Evolutionary conservation across 2,797 vertebrate species (phyloP).

Genomic region (Dendrocincla tyrannina): DNA sequence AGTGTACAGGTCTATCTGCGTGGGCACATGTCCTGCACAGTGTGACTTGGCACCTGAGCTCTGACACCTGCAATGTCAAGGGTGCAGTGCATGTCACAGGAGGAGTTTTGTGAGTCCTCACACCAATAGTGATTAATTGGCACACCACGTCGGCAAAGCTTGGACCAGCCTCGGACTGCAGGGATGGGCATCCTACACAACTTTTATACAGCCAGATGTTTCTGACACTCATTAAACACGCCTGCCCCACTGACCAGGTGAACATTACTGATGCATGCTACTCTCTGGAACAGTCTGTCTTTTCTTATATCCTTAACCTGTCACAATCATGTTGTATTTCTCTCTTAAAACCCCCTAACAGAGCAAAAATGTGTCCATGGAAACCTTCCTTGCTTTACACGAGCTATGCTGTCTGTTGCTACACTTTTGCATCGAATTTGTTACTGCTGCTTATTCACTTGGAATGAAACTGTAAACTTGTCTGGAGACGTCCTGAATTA

Average conservation of each 20-base stretch:
- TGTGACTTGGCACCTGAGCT: background rate
- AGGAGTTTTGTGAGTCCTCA: background rate
- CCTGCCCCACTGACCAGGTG: background rate
- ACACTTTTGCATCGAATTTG: conserved; percentile 56
- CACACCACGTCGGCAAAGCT: background rate
- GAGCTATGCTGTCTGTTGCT: conserved; percentile 48
- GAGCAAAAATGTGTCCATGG: conserved; percentile 58
- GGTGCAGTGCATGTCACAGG: background rate
- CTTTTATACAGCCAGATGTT: background rate
- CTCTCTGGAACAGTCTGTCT: background rate
- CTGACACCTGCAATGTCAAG: background rate
- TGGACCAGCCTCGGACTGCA: background rate
- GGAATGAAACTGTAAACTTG: conserved; percentile 70
- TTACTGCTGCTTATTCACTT: conserved; percentile 70
- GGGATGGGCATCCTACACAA: background rate
- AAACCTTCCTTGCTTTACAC: conserved; percentile 64
- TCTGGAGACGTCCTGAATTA: conserved; percentile 72
- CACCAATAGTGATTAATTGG: background rate
- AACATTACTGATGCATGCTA: background rate
- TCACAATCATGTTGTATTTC: conserved; percentile 31
- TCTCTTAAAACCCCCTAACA: conserved; percentile 44
- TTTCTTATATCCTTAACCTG: background rate
- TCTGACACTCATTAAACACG: background rate
- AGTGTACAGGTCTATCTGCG: background rate
- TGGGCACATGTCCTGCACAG: background rate